Base-by-base conservation (phyloP, 2,113 vertebrate genomes). In the Ellobius talpinus region DNA sequence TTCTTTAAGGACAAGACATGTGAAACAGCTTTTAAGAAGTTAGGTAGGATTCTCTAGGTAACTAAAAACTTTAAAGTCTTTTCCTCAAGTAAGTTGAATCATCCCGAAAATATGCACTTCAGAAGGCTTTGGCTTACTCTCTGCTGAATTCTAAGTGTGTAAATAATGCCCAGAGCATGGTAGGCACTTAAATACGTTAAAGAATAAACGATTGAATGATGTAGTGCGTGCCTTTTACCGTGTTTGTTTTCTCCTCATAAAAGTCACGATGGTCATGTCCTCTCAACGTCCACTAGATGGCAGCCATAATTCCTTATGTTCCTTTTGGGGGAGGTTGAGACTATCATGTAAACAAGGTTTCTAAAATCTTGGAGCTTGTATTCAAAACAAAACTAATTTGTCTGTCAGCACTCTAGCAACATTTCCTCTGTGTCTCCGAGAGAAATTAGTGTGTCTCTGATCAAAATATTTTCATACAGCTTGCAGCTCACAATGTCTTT, bases 271-370 rank as follows among this genome's bases (percentile, higher is more conserved):
- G 14, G 29, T 94, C 76, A 29, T n/a, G 9, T 66, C 47, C 16
- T 79, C 85, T 92, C 3, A 36, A 86, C 39, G 89, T 90, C 50
- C 97, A 90, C 92, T 95, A 98, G 96, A 88, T 97, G 95, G 93
- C 97, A 97, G 97, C 70, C 50, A 1, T 61, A 81, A 72, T 93
- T 97, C 76, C 95, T 94, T n/a, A 16, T 65, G 42, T 73, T 84
- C 8, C 47, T 91, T 70, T 79, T 47, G n/a, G 66, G 81, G 19
- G 21, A 5, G 63, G 36, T n/a, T 87, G 58, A 61, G 63, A 85
- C 6, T 78, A 85, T 81, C 92, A 66, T 55, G 90, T 93, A 91
- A 96, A 95, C 58, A 93, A 39, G 36, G 33, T 86, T 97, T 96
- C 87, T 90, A 73, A 66, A 79, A 79, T 89, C 93, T 81, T 68